These are phyloP conservation scores for Poeciliopsis turrubarensis DNA, from an alignment of 2,113 vertebrate genomes.

Conservation along the genomic window DNA sequence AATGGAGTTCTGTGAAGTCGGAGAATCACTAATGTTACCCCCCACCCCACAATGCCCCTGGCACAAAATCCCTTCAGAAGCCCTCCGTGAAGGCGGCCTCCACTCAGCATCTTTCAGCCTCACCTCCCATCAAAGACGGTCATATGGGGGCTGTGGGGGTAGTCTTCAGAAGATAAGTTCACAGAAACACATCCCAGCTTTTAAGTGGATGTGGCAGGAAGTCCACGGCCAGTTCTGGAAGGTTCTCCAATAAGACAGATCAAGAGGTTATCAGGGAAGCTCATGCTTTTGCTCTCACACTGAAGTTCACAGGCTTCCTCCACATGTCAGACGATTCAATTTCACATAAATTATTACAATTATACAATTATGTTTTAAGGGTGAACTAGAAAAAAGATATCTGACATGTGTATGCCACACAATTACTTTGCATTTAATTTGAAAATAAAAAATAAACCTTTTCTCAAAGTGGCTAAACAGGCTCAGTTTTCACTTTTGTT, in stretches of 20 bases:
- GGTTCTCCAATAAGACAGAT: conserved; percentile 34
- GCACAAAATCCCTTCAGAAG: conserved; percentile 18
- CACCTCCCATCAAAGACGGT: conserved; percentile 56
- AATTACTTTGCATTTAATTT: no score
- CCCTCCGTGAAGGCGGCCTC: conserved; percentile 48
- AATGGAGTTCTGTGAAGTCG: conserved; percentile 62
- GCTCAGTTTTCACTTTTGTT: no score
- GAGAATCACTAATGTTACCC: conserved; percentile 38
- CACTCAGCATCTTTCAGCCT: conserved; percentile 44
- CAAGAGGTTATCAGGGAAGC: conserved; percentile 13
- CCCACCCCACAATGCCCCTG: neutral
- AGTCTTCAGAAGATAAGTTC: conserved; percentile 28
- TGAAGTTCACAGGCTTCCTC: neutral
- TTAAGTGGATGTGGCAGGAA: conserved; percentile 44
- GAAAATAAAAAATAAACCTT: no score
- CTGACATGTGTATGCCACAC: no score
- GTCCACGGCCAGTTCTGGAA: conserved; percentile 17
- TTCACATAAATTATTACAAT: neutral
- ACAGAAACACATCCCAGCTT: conserved; percentile 22
- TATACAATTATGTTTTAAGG: no score
- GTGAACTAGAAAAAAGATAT: no score
- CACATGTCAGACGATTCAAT: no score
- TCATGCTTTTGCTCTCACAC: conserved; percentile 1
- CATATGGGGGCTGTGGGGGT: neutral
- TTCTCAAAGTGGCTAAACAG: no score